Percentiles rank a stretch among this genome's conserved stretches.
These are phyloP conservation scores for Patella caerulea DNA, from an alignment of 2,888 invertebrate genomes.

Conservation along the genomic window DNA sequence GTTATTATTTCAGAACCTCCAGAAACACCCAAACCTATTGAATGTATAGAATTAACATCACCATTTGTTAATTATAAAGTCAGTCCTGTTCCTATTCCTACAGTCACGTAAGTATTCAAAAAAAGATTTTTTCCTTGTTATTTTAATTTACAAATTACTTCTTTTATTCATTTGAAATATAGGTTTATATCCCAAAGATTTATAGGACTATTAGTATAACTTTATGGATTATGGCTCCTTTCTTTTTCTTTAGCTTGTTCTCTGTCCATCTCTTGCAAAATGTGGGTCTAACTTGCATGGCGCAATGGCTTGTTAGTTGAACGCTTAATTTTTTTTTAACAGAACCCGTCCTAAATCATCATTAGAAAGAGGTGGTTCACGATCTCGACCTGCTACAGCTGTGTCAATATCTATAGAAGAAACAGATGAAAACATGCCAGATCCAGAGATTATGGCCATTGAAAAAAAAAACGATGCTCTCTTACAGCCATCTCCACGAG, in stretches of 20 bases:
- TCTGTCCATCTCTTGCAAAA: too few species aligned
- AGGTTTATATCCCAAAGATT: too few species aligned
- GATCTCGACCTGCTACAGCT: conserved; percentile 60
- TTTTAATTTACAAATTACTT: neutral
- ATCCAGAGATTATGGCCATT: conserved; percentile 37
- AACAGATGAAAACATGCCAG: conserved; percentile 63
- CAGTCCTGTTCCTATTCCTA: conserved; percentile 68
- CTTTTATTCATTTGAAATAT: neutral
- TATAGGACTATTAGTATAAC: too few species aligned
- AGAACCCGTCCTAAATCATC: conserved; percentile 67
- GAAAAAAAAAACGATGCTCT: conserved; percentile 20
- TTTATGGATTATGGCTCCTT: too few species aligned
- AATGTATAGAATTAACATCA: conserved; percentile 68
- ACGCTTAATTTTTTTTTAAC: conserved; percentile 9
- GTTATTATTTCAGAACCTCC: conserved; percentile 45
- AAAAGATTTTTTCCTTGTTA: neutral
- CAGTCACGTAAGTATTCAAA: conserved; percentile 64
- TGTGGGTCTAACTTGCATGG: too few species aligned
- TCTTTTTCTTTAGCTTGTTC: too few species aligned
- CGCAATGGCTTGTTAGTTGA: too few species aligned
- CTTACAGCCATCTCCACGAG: conserved; percentile 5
- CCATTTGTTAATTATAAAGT: conserved; percentile 71
- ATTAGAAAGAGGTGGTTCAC: conserved; percentile 65
- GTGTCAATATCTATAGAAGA: conserved; percentile 63
- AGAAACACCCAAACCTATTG: conserved; percentile 65